phyloP scores from a whole-genome alignment of 92 coral and sea anemone genomes.

The Parazoanthus atlanticus region DNA sequence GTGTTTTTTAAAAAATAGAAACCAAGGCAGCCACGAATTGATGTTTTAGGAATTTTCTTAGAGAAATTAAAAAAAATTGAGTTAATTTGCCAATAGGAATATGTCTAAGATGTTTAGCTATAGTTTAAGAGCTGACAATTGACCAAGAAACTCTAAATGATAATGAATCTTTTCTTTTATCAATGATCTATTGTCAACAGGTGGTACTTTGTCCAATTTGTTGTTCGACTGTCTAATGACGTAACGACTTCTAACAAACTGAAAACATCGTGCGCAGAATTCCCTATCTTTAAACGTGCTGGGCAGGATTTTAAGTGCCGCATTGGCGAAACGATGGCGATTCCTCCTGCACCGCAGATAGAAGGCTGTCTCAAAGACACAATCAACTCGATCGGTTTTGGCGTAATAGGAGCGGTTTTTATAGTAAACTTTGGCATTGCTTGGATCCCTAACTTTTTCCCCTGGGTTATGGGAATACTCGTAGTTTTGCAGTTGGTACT shows the following conservation, averaged over 20 bases:
- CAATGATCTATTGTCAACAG: constrained; percentile 15
- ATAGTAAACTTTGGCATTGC: constrained; percentile 31
- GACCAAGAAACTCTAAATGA: background rate
- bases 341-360: constrained; percentile 31
- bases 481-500: constrained; percentile 31
- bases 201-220: constrained; percentile 7
- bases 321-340: constrained; percentile 1
- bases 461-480: constrained; percentile 23
- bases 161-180: background rate
- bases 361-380: constrained; percentile 39
- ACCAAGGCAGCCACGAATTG: too few species aligned
- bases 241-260: background rate
- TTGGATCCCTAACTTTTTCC: constrained; percentile 43
- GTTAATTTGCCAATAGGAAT: background rate
- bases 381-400: constrained; percentile 30
- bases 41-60: too few species aligned
- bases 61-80: too few species aligned
- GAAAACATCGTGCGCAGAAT: background rate
- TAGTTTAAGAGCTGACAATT: background rate
- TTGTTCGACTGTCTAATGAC: constrained; percentile 1
- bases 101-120: background rate
- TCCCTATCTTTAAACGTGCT: background rate
- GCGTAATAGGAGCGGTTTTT: constrained; percentile 18
- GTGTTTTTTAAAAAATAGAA: too few species aligned
- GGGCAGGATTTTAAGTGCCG: background rate